Evolutionary conservation across 1,140 invertebrate species (phyloP), one percentile per base, ranked within the genome.

Genomic region (Zaprionus gabonicus): DNA sequence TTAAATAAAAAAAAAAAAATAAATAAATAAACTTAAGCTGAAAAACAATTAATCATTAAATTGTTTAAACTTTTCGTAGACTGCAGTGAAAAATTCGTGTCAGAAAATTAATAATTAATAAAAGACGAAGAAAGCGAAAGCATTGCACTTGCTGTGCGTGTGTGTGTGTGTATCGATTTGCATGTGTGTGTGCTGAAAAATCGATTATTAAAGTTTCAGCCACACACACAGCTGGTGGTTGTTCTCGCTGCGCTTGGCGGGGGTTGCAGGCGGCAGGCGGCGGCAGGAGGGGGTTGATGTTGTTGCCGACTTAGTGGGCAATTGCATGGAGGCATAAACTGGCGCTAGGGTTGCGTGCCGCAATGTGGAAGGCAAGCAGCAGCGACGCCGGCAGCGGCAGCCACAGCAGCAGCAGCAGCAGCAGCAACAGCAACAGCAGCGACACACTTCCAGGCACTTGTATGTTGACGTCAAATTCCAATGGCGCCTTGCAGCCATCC

Each of bases 391-490:
- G 27, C 75, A 44, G 20, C 64, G 38, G 31, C 55, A 31, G 7
- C 28, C 7, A 31, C 7, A 31, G 44, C 64, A 53, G 58, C 53
- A 46, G 38, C 34, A 46, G 17, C 55, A 27, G 12, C 23, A 51
- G 41, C 67, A 64, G 31, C 20, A 20, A 1, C 66, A 62, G 55
- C 80, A 82, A 62, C 65, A 57, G 65, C 87, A 81, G 84, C 75
- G 88, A 83, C 88, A 87, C 88, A 91, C 75, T 91, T 91, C 88
- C 88, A 91, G 86, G 63, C 34, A 62, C 67, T 70, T 55, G 77
- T 90, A 81, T 85, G 82, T 90, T 90, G 85, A 90, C 79, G 77
- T 62, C 73, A 60, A 76, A 70, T 91, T 91, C 83, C 88, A 91
- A 80, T 80, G 82, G 80, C 81, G 85, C 78, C 84, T 84, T 88